Evolutionary conservation across 1,140 invertebrate species (phyloP).

Genomic region (Hylyphantes graminicola): DNA sequence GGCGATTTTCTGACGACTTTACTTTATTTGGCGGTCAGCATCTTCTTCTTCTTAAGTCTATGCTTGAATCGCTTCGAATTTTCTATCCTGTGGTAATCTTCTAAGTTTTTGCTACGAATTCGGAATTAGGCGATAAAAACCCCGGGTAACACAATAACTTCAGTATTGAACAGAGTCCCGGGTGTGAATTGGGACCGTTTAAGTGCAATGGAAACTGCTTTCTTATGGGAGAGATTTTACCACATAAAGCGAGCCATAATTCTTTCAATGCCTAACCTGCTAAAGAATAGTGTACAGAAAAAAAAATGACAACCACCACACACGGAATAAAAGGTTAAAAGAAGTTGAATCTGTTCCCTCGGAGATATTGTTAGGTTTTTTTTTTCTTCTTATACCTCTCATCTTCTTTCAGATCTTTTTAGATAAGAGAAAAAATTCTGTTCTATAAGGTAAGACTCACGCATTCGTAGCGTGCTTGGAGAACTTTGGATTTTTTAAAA

Average conservation of each 20-base stretch:
- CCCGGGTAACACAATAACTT: too few species aligned
- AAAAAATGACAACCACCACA: constrained; percentile 37
- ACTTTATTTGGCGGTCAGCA: too few species aligned
- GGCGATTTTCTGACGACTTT: too few species aligned
- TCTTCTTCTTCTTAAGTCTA: too few species aligned
- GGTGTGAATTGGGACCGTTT: constrained; percentile 20
- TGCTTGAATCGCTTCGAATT: too few species aligned
- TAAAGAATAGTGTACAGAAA: not conserved
- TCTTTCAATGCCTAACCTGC: constrained; percentile 15
- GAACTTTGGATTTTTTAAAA: not conserved
- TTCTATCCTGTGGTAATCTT: too few species aligned
- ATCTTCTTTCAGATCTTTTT: constrained; percentile 4
- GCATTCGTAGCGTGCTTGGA: constrained; percentile 21
- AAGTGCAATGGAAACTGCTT: not conserved
- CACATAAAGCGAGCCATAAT: constrained; percentile 25
- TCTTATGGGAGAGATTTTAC: constrained; percentile 18
- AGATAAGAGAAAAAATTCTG: not conserved
- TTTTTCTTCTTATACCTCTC: constrained; percentile 5
- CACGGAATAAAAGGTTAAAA: constrained; percentile 44
- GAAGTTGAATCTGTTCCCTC: constrained; percentile 19
- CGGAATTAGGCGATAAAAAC: too few species aligned
- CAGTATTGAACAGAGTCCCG: too few species aligned
- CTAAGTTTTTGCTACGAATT: too few species aligned
- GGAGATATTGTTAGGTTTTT: constrained; percentile 15
- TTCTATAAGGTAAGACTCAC: not conserved